Evolutionary conservation across 92 coral and sea anemone species (phyloP).

Genomic region (Paragorgia papillata): DNA sequence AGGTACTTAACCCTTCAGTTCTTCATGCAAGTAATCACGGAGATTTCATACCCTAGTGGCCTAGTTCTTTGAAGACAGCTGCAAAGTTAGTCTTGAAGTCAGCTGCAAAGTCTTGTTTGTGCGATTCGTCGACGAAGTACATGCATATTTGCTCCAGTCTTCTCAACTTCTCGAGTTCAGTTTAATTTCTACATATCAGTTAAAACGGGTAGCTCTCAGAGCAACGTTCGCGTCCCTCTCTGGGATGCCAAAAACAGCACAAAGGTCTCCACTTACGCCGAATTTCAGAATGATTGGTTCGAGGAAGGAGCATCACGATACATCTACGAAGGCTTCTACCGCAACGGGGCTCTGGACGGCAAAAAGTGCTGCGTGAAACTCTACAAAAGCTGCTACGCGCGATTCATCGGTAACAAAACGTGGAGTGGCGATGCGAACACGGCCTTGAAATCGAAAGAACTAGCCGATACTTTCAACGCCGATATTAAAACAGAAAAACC

Average conservation of each 20-base stretch:
- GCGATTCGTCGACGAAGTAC: no score
- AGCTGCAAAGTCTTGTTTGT: no score
- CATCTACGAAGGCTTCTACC: background rate
- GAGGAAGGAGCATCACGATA: background rate
- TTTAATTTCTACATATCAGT: no score
- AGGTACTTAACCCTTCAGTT: no score
- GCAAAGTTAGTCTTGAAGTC: no score
- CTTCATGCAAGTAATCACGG: no score
- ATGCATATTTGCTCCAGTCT: no score
- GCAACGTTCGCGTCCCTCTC: background rate
- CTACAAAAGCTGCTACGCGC: background rate
- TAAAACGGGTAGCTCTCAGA: slow-evolving; percentile 7
- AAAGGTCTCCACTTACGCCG: background rate
- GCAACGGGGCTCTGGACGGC: background rate
- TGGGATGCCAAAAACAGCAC: background rate
- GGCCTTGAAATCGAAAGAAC: background rate
- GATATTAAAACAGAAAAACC: background rate
- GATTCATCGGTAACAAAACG: background rate
- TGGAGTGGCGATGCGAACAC: background rate
- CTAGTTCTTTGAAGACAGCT: no score
- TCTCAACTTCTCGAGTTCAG: no score
- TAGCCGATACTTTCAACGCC: background rate
- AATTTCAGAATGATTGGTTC: slow-evolving; percentile 1
- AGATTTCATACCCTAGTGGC: no score
- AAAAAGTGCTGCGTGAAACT: background rate